These are phyloP conservation scores for Loxodonta africana DNA, from an alignment of 2,113 vertebrate genomes.

Conservation along the genomic window DNA sequence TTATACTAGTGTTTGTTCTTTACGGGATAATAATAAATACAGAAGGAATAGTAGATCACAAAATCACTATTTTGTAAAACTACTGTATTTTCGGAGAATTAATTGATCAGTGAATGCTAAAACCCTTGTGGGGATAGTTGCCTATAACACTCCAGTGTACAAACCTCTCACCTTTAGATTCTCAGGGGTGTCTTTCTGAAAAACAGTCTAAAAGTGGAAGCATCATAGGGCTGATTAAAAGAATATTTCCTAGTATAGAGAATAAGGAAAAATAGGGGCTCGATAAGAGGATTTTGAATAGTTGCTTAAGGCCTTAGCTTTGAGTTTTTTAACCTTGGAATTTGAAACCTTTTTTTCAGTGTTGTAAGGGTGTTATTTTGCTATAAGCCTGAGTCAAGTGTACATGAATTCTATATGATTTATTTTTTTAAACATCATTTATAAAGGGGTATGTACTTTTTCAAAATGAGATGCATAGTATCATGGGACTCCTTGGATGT, in stretches of 20 bases:
- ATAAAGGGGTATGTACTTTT: too few species aligned
- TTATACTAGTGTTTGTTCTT: conserved; percentile 1
- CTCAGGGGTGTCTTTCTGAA: not conserved
- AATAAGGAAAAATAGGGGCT: not conserved
- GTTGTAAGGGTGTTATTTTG: conserved; percentile 30
- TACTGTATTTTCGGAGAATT: not conserved
- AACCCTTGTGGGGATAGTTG: not conserved
- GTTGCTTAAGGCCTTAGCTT: not conserved
- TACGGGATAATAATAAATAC: not conserved
- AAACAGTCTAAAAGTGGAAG: conserved; percentile 30
- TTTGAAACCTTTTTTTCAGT: not conserved
- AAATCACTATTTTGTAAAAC: conserved; percentile 1
- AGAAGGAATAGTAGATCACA: not conserved
- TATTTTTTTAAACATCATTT: not conserved
- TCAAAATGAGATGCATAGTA: too few species aligned
- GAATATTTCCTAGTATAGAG: not conserved
- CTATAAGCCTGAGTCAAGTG: not conserved
- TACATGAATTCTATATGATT: conserved; percentile 24
- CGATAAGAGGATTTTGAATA: not conserved
- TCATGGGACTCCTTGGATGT: too few species aligned
- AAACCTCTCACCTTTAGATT: not conserved
- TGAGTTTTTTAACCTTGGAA: conserved; percentile 42
- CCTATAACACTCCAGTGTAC: not conserved
- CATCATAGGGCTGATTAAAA: conserved; percentile 24
- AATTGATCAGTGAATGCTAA: not conserved